Base-by-base conservation (phyloP, 2,797 vertebrate genomes). In the Vespertilio murinus region DNA sequence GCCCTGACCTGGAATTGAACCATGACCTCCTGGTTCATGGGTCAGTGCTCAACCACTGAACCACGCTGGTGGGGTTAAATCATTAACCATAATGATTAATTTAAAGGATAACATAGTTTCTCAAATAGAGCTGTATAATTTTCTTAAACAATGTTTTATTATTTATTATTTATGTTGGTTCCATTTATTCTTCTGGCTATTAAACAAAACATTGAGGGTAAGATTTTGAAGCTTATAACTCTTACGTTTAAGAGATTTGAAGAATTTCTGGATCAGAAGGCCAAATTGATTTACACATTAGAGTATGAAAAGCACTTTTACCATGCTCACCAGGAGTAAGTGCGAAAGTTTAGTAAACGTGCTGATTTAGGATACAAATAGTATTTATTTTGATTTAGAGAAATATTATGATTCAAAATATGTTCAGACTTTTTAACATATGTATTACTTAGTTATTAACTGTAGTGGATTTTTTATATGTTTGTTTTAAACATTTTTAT, bases 301-400 rank as follows among this genome's bases (percentile, higher is more conserved):
- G 30, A 56, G 8, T 69, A 22, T 84, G 23, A 84, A 69, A 93
- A 88, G 42, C 77, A 94, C 25, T 91, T 94, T 95, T 87, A 79
- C 16, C 11, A 13, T 84, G 80, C 42, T 96, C 28, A 77, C n/a
- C 28, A 92, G 52, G 20, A 56, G 18, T 74, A 75, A 42, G 75
- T 93, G 7, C 87, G 52, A 84, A 67, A 81, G 11, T 78, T 91
- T 71, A 86, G n/a, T 69, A 71, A 40, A 73, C 8, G 67, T 69
- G n/a, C 56, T 80, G n/a, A 83, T 87, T 90, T 49, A 59, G 45
- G 67, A 75, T 25, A n/a, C 30, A 81, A 40, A 59, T 52, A 70
- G n/a, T 73, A 64, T 0, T 85, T 71, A 23, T 83, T 96, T 84
- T 85, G 13, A 61, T 84, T 69, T 81, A 78, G 64, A 93, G 65